These are phyloP conservation scores for Paramormyrops kingsleyae DNA, from an alignment of 2,113 vertebrate species.

Conservation along the genomic window DNA sequence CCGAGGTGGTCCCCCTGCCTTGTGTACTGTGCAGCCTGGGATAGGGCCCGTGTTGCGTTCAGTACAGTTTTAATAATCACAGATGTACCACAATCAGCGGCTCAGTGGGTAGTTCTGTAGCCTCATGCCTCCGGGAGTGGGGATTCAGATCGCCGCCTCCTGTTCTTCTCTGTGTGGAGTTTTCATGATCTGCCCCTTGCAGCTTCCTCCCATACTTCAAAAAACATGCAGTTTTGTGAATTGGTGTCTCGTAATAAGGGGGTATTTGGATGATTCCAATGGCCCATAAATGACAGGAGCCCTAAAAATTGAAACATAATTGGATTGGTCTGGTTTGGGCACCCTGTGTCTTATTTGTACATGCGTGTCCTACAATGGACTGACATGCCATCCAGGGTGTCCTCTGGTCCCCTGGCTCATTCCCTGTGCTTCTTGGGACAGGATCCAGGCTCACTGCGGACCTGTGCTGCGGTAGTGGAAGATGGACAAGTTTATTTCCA, in stretches of 20 bases:
- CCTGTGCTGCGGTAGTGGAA: neutral
- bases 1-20: neutral
- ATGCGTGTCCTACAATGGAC: neutral
- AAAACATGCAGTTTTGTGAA: neutral
- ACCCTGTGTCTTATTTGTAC: neutral
- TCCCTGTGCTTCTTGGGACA: neutral
- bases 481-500: neutral
- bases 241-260: neutral
- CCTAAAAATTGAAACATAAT: neutral
- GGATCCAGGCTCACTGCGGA: neutral
- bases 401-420: neutral
- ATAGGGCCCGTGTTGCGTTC: neutral
- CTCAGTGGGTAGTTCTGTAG: neutral
- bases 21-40: neutral
- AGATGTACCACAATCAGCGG: neutral
- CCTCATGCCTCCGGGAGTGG: neutral
- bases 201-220: neutral
- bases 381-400: neutral
- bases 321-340: neutral
- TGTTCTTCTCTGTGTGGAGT: neutral
- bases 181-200: neutral
- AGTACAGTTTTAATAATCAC: neutral
- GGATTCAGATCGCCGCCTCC: neutral
- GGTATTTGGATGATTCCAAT: neutral
- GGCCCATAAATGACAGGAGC: neutral